Evolutionary conservation across 2,113 vertebrate species (phyloP).

Genomic region (Gymnarchus niloticus): DNA sequence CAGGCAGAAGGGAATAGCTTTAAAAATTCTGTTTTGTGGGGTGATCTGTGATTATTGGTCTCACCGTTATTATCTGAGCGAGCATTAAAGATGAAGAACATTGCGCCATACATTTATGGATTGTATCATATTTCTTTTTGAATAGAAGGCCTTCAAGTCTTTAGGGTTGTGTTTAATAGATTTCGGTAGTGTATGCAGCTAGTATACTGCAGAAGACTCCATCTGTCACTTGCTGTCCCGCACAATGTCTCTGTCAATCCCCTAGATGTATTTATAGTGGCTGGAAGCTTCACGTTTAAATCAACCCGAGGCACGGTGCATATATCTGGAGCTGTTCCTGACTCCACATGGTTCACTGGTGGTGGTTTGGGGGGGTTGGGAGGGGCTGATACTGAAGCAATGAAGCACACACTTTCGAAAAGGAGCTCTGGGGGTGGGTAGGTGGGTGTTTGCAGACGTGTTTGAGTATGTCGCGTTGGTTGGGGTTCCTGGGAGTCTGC

Average conservation of each 20-base stretch:
- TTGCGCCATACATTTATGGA: background rate
- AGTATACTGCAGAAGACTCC: background rate
- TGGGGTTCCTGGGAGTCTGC: too few species aligned
- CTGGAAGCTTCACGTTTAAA: slow-evolving; percentile 7
- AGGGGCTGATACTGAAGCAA: too few species aligned
- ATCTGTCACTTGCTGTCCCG: background rate
- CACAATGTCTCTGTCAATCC: background rate
- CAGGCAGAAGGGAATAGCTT: background rate
- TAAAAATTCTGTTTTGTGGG: background rate
- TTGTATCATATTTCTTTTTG: background rate
- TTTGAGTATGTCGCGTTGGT: background rate
- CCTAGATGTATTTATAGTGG: slow-evolving; percentile 19
- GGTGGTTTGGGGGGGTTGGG: background rate
- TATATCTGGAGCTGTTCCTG: background rate
- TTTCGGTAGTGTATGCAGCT: background rate
- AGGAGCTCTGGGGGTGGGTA: too few species aligned
- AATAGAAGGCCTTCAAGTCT: too few species aligned
- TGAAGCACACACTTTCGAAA: too few species aligned
- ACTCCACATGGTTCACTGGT: background rate
- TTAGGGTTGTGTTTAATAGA: background rate
- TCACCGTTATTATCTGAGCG: background rate
- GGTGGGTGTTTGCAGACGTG: background rate
- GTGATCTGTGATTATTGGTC: background rate
- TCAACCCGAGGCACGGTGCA: background rate
- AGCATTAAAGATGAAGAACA: background rate